phyloP scores from a whole-genome alignment of 2,797 vertebrate genomes.

The Numenius phaeopus region DNA sequence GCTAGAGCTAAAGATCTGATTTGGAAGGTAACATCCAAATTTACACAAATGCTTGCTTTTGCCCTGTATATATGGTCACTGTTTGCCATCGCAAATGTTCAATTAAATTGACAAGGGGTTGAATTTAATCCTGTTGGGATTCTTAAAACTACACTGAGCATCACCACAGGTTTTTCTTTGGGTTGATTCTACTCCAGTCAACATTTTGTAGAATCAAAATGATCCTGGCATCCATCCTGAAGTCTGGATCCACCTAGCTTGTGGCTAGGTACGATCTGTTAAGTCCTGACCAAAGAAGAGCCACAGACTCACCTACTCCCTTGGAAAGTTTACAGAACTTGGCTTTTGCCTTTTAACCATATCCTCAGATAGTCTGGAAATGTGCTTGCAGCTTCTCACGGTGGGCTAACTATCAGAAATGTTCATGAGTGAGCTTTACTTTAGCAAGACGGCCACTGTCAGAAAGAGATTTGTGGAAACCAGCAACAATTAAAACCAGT shows the following conservation, averaged over 20 bases:
- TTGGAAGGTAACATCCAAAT: neutral
- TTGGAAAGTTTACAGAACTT: neutral
- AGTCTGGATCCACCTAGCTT: neutral
- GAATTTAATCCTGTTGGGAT: neutral
- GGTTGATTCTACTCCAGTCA: neutral
- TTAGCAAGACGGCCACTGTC: neutral
- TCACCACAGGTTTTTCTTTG: neutral
- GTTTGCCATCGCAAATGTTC: neutral
- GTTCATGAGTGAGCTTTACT: neutral
- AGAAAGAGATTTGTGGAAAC: neutral
- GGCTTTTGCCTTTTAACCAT: neutral
- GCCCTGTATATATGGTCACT: no score
- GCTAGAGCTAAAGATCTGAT: neutral
- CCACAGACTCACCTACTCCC: neutral
- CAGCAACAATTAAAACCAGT: neutral
- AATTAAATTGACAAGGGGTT: neutral
- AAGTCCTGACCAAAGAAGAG: neutral
- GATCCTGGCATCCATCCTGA: neutral
- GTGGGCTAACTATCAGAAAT: neutral
- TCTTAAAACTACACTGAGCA: neutral
- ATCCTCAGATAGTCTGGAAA: neutral
- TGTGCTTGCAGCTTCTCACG: neutral
- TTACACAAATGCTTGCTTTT: neutral
- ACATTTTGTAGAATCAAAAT: neutral
- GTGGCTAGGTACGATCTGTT: neutral